A percentile compares a stretch with the other conserved stretches of the same genome.
Conservation (phyloP, 2,888 invertebrate species). For the Carterocephalus palaemon region DNA sequence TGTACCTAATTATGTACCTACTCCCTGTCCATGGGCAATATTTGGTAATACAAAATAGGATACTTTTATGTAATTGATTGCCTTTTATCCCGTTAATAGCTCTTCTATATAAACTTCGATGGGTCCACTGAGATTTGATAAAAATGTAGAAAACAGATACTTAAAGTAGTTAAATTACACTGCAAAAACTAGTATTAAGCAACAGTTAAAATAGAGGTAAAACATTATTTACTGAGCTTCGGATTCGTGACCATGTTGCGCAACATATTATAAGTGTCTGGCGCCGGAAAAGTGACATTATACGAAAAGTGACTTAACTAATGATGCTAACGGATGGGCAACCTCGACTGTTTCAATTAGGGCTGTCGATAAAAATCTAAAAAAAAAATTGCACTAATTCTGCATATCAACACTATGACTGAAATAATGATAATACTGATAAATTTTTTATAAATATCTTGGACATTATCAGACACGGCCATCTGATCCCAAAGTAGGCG, state of each 20-base stretch:
- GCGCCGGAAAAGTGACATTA: slow-evolving; percentile 25
- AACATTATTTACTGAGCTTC: slow-evolving; percentile 10
- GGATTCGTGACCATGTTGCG: slow-evolving; percentile 17
- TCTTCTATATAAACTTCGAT: not conserved
- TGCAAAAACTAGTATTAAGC: not conserved
- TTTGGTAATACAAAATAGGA: not conserved
- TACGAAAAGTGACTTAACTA: slow-evolving; percentile 19
- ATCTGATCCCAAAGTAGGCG: too few species aligned
- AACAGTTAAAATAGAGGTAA: slow-evolving; percentile 6
- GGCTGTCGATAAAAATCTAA: too few species aligned
- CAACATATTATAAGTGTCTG: slow-evolving; percentile 12
- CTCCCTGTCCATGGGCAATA: too few species aligned
- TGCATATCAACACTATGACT: too few species aligned
- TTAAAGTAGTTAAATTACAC: slow-evolving; percentile 13
- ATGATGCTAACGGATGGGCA: slow-evolving; percentile 20
- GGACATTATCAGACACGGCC: too few species aligned
- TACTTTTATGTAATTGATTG: not conserved
- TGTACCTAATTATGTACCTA: too few species aligned
- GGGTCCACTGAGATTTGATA: too few species aligned
- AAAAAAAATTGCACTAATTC: too few species aligned
- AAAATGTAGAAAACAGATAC: not conserved
- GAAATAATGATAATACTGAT: too few species aligned
- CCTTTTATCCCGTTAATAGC: not conserved
- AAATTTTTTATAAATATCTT: too few species aligned
- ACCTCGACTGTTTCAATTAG: slow-evolving; percentile 9